Conservation (phyloP, 2,797 vertebrate species). For the Anguilla megastoma region DNA sequence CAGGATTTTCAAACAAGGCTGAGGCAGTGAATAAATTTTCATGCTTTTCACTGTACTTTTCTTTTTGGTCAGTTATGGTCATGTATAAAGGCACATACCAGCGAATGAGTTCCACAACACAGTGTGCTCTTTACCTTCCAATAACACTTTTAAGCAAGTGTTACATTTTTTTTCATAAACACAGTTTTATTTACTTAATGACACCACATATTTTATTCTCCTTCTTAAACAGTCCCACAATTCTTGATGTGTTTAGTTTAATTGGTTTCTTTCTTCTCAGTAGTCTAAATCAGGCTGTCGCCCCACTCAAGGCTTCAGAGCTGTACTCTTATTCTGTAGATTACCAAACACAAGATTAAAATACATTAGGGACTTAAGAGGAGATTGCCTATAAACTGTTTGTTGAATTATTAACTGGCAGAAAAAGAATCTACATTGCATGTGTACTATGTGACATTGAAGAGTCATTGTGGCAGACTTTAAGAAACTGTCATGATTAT, state of each 20-base stretch:
- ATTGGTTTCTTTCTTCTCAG: conserved; percentile 9
- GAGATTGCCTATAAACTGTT: conserved; percentile 8
- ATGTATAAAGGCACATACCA: background rate
- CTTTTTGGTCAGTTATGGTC: background rate
- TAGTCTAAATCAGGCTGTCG: background rate
- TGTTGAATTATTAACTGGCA: background rate
- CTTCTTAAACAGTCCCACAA: background rate
- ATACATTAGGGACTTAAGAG: background rate
- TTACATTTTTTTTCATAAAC: background rate
- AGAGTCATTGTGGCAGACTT: background rate
- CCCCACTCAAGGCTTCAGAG: background rate
- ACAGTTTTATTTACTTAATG: background rate
- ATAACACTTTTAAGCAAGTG: background rate
- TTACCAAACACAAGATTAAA: conserved; percentile 19
- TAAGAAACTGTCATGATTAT: background rate
- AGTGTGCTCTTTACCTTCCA: background rate
- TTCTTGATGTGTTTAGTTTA: conserved; percentile 13
- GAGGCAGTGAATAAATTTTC: background rate
- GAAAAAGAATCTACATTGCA: background rate
- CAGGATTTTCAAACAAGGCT: background rate
- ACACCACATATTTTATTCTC: background rate
- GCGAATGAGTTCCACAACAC: background rate
- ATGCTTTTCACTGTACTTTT: background rate
- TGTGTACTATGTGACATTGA: background rate
- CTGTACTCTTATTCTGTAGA: background rate